phyloP scores from a whole-genome alignment of 2,888 invertebrate species.

The Ophion obscuratus region DNA sequence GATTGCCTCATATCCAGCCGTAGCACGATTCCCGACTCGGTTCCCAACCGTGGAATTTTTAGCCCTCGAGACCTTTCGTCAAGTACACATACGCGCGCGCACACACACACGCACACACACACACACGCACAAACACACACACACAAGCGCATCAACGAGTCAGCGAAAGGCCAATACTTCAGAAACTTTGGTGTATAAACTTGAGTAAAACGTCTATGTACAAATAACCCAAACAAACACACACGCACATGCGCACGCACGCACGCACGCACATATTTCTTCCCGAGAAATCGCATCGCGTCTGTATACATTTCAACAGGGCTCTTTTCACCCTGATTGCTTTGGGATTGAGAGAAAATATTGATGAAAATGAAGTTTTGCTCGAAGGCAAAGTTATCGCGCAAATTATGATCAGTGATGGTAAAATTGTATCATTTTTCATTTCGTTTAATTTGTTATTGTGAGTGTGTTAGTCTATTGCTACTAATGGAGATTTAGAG shows the following conservation, averaged over 20 bases:
- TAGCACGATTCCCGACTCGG: slow-evolving; percentile 45
- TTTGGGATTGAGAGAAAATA: slow-evolving; percentile 6
- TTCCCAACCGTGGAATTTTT: slow-evolving; percentile 59
- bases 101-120: not conserved
- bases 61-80: slow-evolving; percentile 29
- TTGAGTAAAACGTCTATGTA: too few species aligned
- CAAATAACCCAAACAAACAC: too few species aligned
- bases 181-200: too few species aligned
- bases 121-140: too few species aligned
- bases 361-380: not conserved
- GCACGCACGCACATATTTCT: not conserved
- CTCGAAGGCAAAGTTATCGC: not conserved
- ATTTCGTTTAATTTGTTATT: not conserved
- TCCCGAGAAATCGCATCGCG: slow-evolving; percentile 11
- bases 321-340: slow-evolving; percentile 12
- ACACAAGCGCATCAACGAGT: too few species aligned
- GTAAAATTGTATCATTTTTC: not conserved
- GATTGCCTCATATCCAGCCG: not conserved
- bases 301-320: slow-evolving; percentile 25
- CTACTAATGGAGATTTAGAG: not conserved
- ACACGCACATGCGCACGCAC: not conserved
- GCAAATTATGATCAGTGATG: not conserved
- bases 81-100: not conserved
- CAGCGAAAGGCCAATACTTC: too few species aligned
- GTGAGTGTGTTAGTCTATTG: not conserved